Conservation (phyloP, 2,888 invertebrate species). For the Machimus atricapillus region DNA sequence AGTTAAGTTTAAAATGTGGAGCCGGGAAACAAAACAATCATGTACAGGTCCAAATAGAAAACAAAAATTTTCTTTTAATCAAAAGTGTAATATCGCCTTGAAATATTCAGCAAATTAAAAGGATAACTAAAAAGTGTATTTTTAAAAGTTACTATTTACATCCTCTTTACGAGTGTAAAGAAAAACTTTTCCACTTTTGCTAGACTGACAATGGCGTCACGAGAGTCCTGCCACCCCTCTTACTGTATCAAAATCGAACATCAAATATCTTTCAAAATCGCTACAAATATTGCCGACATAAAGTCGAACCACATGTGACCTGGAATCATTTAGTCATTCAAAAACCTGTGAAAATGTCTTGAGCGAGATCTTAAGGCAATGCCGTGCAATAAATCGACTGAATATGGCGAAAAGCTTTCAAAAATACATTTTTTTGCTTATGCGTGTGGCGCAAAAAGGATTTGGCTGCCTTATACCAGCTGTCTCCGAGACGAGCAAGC, state of each 20-base stretch:
- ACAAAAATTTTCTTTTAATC: too few species aligned
- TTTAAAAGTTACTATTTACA: too few species aligned
- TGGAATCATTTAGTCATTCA: background rate
- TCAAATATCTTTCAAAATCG: background rate
- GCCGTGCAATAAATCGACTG: slow-evolving; percentile 21
- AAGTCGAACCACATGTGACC: slow-evolving; percentile 35
- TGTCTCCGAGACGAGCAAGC: background rate
- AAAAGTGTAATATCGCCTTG: too few species aligned
- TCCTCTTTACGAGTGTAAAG: too few species aligned
- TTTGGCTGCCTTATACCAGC: slow-evolving; percentile 8
- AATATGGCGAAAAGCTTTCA: slow-evolving; percentile 40
- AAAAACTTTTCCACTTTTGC: too few species aligned
- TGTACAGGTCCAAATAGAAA: too few species aligned
- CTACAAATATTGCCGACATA: background rate
- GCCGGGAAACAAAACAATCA: too few species aligned
- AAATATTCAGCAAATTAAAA: too few species aligned
- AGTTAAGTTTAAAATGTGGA: too few species aligned
- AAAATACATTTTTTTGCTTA: slow-evolving; percentile 19
- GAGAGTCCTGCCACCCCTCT: background rate
- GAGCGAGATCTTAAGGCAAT: background rate
- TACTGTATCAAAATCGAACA: background rate
- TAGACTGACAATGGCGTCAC: too few species aligned
- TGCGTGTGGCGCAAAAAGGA: slow-evolving; percentile 6
- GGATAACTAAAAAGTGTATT: too few species aligned
- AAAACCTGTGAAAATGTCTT: background rate